Base-by-base conservation (phyloP, 2,888 invertebrate species). In the Alcis repandata region DNA sequence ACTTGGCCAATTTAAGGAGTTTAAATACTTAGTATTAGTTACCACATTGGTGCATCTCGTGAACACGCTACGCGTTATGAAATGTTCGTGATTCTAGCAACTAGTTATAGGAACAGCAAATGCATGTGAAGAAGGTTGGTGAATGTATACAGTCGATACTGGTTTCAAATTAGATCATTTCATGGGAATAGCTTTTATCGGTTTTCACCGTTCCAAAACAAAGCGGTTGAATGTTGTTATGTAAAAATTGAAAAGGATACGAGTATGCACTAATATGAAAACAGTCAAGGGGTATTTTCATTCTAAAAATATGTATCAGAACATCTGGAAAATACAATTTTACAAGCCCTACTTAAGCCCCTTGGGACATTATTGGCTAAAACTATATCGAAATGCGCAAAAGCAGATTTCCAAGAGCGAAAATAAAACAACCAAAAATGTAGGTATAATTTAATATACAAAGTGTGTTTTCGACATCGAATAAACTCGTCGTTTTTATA, bases 1-100 rank as follows among this genome's bases (percentile, higher is more conserved):
- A 89, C 83, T 83, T 86, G 84, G 80, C 78, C 84, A 86, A 89
- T 88, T 86, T 84, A 82, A 76, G 75, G 75, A 80, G 75, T 69
- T 77, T 77, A 79, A 73, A 81, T 78, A 78, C 75, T 71, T 68
- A 57, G 74, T 88, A 51, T 33, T 68, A 56, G 74, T 89, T 83
- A 78, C 85, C 71, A 77, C 81, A 85, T 70, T 61, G 70, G 74
- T 72, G 73, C 75, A 77, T 80, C 78, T 78, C 45, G 45, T 38
- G 59, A 51, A 45, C 63, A 66, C 52, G 41, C 51, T 56, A 54
- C 38, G 49, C 27, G 63, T 66, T 66, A 66, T 61, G 60, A 61
- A 66, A 66, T 27, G 52, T 61, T 52, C 60, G 60, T 66, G 65
- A 64, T 60, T 51, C 38, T 57, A 2, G 33, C 33, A 60, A 57